These are phyloP conservation scores for Ochropacha duplaris DNA, from an alignment of 2,888 invertebrate species.

Conservation along the genomic window DNA sequence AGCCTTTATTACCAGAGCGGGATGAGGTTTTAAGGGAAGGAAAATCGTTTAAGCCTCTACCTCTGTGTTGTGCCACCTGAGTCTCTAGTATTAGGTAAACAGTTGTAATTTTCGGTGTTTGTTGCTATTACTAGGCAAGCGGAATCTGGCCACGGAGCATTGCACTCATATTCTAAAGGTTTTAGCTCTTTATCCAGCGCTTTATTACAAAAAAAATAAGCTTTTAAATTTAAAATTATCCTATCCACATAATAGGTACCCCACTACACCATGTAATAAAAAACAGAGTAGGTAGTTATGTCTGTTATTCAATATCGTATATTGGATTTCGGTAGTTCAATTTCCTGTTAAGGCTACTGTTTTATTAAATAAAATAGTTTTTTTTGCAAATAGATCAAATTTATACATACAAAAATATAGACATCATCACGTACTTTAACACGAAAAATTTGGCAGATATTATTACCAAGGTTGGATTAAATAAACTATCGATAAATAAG, in stretches of 20 bases:
- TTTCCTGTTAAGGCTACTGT: neutral
- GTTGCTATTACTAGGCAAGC: slow-evolving; percentile 24
- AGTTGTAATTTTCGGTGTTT: slow-evolving; percentile 54
- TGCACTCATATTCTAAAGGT: slow-evolving; percentile 12
- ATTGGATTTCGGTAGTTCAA: neutral
- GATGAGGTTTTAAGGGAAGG: slow-evolving; percentile 23
- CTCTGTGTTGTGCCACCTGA: slow-evolving; percentile 62
- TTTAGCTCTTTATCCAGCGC: neutral
- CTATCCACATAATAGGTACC: neutral
- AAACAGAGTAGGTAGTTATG: neutral
- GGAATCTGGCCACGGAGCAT: slow-evolving; percentile 20
- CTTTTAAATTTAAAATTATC: neutral
- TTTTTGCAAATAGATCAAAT: neutral
- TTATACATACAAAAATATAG: neutral
- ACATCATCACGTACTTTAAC: too few species aligned
- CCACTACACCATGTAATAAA: neutral
- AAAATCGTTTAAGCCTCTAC: slow-evolving; percentile 68
- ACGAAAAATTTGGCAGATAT: too few species aligned
- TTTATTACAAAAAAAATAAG: neutral
- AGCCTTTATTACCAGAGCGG: slow-evolving; percentile 43
- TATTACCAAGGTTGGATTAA: too few species aligned
- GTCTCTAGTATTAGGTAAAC: slow-evolving; percentile 47
- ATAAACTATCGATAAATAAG: too few species aligned
- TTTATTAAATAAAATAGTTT: neutral
- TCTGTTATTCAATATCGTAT: neutral